A percentile compares a stretch with the other conserved stretches of the same genome.
Evolutionary conservation across 2,113 vertebrate species (phyloP).

Genomic region (Paradisaea rubra): DNA sequence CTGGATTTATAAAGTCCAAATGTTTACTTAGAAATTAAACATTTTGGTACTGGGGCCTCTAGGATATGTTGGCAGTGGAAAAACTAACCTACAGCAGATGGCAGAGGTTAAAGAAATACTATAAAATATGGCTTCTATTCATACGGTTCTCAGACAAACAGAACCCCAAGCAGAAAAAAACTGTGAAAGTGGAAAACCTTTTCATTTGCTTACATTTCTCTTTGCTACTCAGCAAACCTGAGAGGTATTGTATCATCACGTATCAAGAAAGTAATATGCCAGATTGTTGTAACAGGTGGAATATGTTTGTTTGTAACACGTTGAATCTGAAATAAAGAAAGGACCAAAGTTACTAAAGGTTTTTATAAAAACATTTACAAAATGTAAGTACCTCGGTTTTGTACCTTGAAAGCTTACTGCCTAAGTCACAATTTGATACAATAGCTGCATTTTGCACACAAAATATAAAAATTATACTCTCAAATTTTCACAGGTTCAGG

Average conservation of each 20-base stretch:
- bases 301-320: slow-evolving; percentile 71
- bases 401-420: slow-evolving; percentile 8
- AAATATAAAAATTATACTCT: neutral
- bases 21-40: slow-evolving; percentile 63
- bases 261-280: slow-evolving; percentile 73
- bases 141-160: slow-evolving; percentile 70
- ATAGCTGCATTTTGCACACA: neutral
- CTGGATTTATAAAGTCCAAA: slow-evolving; percentile 57
- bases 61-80: slow-evolving; percentile 67
- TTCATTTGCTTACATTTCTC: slow-evolving; percentile 73
- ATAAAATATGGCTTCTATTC: slow-evolving; percentile 73
- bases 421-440: neutral
- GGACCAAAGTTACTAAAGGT: slow-evolving; percentile 60
- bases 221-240: slow-evolving; percentile 72
- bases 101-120: slow-evolving; percentile 73
- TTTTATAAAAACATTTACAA: slow-evolving; percentile 57
- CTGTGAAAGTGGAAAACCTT: slow-evolving; percentile 72
- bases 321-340: slow-evolving; percentile 65
- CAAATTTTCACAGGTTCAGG: neutral
- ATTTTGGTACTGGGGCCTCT: slow-evolving; percentile 54
- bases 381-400: slow-evolving; percentile 20
- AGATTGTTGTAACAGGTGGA: slow-evolving; percentile 73
- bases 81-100: slow-evolving; percentile 72
- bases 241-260: slow-evolving; percentile 73
- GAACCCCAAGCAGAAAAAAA: slow-evolving; percentile 66